Evolutionary conservation across 2,797 vertebrate species (phyloP).

Genomic region (Staurois parvus): DNA sequence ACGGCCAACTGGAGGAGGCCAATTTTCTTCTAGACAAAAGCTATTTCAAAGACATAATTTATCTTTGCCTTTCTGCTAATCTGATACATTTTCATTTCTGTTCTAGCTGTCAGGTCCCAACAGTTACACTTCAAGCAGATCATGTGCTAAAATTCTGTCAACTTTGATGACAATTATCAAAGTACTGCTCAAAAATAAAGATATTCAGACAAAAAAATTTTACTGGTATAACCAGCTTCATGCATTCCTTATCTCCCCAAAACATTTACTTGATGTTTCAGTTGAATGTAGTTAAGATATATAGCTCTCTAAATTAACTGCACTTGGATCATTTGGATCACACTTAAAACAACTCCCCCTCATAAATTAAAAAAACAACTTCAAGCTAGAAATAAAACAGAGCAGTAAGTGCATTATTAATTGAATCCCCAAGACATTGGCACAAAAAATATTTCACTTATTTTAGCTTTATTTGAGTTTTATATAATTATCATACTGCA

Average conservation of each 20-base stretch:
- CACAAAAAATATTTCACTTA: too few species aligned
- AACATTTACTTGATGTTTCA: neutral
- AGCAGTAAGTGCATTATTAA: too few species aligned
- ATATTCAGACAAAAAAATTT: neutral
- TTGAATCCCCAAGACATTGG: too few species aligned
- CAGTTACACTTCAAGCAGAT: constrained; percentile 8
- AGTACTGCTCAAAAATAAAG: too few species aligned
- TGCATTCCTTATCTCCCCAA: neutral
- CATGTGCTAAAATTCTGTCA: constrained; percentile 8
- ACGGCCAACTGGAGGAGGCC: constrained; percentile 13
- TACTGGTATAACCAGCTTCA: neutral
- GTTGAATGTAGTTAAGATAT: neutral
- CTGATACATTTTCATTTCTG: neutral
- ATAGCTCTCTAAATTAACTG: too few species aligned
- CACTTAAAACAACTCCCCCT: too few species aligned
- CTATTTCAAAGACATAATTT: constrained; percentile 2
- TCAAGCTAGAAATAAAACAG: too few species aligned
- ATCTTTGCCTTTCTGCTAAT: neutral
- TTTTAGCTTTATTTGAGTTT: too few species aligned
- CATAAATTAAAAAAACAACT: too few species aligned
- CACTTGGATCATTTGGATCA: too few species aligned
- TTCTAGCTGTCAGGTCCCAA: neutral
- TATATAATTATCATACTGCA: too few species aligned
- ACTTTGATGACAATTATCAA: neutral
- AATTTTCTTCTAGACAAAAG: constrained; percentile 16